phyloP scores from a whole-genome alignment of 2,797 vertebrate species.

The Erithacus rubecula region DNA sequence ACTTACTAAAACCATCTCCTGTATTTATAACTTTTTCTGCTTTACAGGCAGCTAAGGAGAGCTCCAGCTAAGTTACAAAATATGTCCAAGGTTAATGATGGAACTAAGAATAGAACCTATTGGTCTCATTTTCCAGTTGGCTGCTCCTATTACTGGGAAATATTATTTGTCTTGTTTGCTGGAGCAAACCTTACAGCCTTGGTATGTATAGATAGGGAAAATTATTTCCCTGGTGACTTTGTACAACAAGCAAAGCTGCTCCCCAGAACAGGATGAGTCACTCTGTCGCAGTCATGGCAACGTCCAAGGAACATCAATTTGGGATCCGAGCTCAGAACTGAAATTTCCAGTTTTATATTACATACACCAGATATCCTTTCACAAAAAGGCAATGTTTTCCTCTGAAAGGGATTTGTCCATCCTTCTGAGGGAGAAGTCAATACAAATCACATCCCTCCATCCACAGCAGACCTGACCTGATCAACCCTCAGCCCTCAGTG shows the following conservation, averaged over 20 bases:
- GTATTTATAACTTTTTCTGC: slow-evolving; percentile 19
- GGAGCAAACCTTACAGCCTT: slow-evolving; percentile 14
- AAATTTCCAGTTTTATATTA: slow-evolving; percentile 23
- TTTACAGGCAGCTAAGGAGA: neutral
- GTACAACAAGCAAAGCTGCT: slow-evolving; percentile 48
- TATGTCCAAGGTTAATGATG: slow-evolving; percentile 45
- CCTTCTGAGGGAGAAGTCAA: neutral
- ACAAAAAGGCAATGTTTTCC: neutral
- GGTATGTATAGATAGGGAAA: slow-evolving; percentile 47
- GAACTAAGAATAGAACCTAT: slow-evolving; percentile 28
- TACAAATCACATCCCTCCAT: neutral
- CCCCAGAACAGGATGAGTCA: slow-evolving; percentile 68
- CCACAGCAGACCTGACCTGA: neutral
- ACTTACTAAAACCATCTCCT: slow-evolving; percentile 11
- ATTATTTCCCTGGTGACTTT: slow-evolving; percentile 60
- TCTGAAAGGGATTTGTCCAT: neutral
- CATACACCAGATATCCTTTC: neutral
- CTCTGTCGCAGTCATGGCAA: slow-evolving; percentile 69
- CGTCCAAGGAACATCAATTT: slow-evolving; percentile 56
- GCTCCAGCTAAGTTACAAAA: neutral
- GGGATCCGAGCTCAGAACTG: slow-evolving; percentile 20
- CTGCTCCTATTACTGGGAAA: slow-evolving; percentile 15
- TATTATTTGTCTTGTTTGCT: slow-evolving; percentile 28
- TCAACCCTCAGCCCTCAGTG: accelerated
- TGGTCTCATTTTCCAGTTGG: slow-evolving; percentile 51